Conservation (phyloP, 2,113 vertebrate genomes). For the Gila orcuttii region DNA sequence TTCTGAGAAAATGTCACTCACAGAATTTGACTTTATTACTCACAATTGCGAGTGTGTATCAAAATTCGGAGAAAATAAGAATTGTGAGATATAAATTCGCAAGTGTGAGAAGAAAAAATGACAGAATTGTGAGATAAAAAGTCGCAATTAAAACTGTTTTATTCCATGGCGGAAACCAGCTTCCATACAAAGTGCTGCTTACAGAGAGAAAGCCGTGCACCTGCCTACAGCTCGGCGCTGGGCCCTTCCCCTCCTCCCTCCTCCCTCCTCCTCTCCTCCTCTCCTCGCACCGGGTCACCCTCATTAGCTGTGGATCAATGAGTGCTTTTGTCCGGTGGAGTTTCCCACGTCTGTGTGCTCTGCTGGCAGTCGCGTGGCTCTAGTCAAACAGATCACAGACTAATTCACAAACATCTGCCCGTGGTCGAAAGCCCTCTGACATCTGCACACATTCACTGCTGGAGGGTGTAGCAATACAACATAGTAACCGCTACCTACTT, state of each 20-base stretch:
- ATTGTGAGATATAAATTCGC: too few relatives aligned
- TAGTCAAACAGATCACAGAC: conserved; percentile 68
- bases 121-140: too few relatives aligned
- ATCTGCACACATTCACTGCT: conserved; percentile 77
- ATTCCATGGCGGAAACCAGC: too few relatives aligned
- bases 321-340: conserved; percentile 78
- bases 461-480: conserved; percentile 53
- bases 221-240: conserved; percentile 44
- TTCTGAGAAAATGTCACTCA: too few relatives aligned
- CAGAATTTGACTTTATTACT: too few relatives aligned
- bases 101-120: too few relatives aligned
- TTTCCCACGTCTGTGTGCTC: conserved; percentile 89
- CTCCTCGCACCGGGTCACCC: conserved; percentile 73
- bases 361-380: conserved; percentile 85
- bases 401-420: conserved; percentile 78
- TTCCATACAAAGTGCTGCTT: too few relatives aligned
- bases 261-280: conserved; percentile 11
- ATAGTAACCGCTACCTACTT: background rate
- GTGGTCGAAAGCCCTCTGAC: conserved; percentile 69
- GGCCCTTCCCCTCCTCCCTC: background rate
- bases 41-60: too few relatives aligned
- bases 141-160: too few relatives aligned
- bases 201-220: background rate
- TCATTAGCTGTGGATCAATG: conserved; percentile 85
- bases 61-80: too few relatives aligned